phyloP scores from a whole-genome alignment of 2,113 vertebrate genomes.

The Stigmatopora argus region DNA sequence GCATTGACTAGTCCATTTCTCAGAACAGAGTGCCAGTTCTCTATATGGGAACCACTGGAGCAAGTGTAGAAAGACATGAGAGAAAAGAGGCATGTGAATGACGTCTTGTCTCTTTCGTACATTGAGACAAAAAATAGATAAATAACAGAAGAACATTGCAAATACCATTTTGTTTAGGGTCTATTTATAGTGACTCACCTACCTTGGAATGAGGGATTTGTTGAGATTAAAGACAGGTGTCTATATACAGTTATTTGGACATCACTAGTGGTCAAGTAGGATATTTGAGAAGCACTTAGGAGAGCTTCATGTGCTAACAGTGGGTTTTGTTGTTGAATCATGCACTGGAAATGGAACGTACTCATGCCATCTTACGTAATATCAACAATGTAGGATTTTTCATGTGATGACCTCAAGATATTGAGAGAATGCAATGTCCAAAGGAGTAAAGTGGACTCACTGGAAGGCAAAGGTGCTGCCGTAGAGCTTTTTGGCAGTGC shows the following conservation, averaged over 20 bases:
- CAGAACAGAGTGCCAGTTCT: conserved; percentile 99
- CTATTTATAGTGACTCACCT: not conserved
- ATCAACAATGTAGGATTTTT: conserved; percentile 16
- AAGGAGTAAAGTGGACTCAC: conserved; percentile 70
- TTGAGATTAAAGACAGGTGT: conserved; percentile 3
- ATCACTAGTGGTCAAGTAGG: conserved; percentile 41
- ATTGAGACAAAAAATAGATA: not conserved
- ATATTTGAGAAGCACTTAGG: conserved; percentile 52
- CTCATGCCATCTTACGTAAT: not conserved
- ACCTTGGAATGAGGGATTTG: not conserved
- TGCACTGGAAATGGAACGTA: conserved; percentile 18
- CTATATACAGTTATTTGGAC: conserved; percentile 23
- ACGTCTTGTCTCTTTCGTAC: not conserved
- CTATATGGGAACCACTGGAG: conserved; percentile 97
- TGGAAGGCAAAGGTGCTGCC: conserved; percentile 99
- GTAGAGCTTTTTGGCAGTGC: conserved; percentile 97
- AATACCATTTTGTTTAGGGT: not conserved
- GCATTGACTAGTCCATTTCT: conserved; percentile 98
- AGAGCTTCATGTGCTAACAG: conserved; percentile 54
- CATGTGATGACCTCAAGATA: conserved; percentile 8
- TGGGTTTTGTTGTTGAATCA: conserved; percentile 45
- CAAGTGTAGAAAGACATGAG: conserved; percentile 49
- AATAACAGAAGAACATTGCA: not conserved
- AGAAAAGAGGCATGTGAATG: conserved; percentile 41
- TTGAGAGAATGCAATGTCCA: not conserved